Evolutionary conservation across 2,888 invertebrate species (phyloP).

Genomic region (Minunthozetes semirufus): DNA sequence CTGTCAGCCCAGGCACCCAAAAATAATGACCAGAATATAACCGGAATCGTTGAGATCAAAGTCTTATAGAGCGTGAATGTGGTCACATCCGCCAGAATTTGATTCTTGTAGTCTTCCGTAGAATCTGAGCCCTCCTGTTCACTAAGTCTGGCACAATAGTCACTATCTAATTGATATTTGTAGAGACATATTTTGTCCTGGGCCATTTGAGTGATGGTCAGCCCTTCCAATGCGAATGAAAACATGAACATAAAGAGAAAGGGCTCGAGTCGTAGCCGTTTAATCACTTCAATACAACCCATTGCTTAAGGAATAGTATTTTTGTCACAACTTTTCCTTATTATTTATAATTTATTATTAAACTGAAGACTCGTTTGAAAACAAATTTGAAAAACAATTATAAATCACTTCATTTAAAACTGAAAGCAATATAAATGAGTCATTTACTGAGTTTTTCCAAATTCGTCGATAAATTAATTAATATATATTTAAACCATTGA

Average conservation of each 20-base stretch:
- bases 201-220: constrained; percentile 18
- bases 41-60: constrained; percentile 17
- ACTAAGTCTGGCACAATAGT: constrained; percentile 1
- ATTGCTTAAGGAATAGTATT: background rate
- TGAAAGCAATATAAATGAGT: no score
- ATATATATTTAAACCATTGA: no score
- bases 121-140: background rate
- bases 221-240: constrained; percentile 9
- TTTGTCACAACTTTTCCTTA: background rate
- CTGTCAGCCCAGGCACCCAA: constrained; percentile 34
- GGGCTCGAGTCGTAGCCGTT: constrained; percentile 14
- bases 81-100: constrained; percentile 32
- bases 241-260: constrained; percentile 27
- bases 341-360: no score
- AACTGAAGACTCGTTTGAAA: no score
- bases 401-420: no score
- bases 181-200: constrained; percentile 33
- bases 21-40: constrained; percentile 31
- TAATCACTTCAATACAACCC: background rate
- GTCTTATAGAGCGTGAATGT: constrained; percentile 26
- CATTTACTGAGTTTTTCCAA: no score
- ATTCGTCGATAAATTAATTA: no score
- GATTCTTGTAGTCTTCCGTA: background rate
- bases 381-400: no score
- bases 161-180: background rate